Conservation (phyloP, 2,888 invertebrate species). For the Ormyrus rosae region DNA sequence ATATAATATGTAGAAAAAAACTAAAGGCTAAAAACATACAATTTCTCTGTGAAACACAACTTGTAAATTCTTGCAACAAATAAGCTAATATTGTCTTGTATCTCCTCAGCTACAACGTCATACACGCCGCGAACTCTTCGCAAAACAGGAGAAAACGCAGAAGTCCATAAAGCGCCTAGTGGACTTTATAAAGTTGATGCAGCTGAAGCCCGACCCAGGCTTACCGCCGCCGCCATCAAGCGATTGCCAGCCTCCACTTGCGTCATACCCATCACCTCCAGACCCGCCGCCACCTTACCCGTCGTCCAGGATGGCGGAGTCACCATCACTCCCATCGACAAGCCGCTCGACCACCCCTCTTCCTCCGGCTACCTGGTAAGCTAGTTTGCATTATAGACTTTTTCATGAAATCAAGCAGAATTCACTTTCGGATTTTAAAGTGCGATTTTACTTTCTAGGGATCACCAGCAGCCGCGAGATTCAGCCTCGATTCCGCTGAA, state of each 20-base stretch:
- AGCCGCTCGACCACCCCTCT: conserved; percentile 38
- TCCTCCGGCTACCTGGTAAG: conserved; percentile 40
- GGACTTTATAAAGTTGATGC: conserved; percentile 73
- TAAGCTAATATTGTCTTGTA: too few relatives aligned
- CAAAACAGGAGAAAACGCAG: conserved; percentile 73
- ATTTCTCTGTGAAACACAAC: too few relatives aligned
- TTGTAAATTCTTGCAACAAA: too few relatives aligned
- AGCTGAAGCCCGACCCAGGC: conserved; percentile 64
- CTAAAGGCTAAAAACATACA: too few relatives aligned
- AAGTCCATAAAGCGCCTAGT: conserved; percentile 73
- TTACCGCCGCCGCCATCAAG: conserved; percentile 65
- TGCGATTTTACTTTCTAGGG: background rate
- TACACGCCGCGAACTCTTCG: conserved; percentile 71
- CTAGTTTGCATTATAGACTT: background rate
- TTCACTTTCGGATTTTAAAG: too few relatives aligned
- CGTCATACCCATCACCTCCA: conserved; percentile 67
- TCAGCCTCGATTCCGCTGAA: conserved; percentile 7
- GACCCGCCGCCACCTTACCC: conserved; percentile 59
- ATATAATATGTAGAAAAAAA: too few relatives aligned
- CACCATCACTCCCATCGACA: conserved; percentile 50
- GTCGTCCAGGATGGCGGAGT: conserved; percentile 52
- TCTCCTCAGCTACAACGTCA: conserved; percentile 69
- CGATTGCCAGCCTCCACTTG: conserved; percentile 72
- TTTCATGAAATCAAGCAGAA: background rate
- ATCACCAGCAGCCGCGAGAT: conserved; percentile 18